phyloP scores from a whole-genome alignment of 1,140 invertebrate species.

The Oscheius sp. region DNA sequence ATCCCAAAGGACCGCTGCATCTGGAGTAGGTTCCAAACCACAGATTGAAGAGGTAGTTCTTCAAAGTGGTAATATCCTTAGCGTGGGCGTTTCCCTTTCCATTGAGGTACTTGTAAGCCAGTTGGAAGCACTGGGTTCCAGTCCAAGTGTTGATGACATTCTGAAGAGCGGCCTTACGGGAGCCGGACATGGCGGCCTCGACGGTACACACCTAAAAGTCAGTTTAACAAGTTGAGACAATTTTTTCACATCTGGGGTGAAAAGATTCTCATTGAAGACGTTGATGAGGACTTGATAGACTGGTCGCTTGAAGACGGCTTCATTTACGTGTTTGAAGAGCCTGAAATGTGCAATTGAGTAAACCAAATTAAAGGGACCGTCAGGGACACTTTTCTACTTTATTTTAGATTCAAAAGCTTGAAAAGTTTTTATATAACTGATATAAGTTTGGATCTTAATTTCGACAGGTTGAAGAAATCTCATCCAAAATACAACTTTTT shows the following conservation, averaged over 20 bases:
- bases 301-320: conserved; percentile 44
- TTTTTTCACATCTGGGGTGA: conserved; percentile 43
- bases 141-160: conserved; percentile 34
- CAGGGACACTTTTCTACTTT: no score
- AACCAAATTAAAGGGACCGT: not conserved
- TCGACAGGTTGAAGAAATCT: no score
- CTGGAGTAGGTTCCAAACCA: conserved; percentile 56
- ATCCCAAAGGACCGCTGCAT: conserved; percentile 47
- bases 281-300: conserved; percentile 44
- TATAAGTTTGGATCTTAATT: no score
- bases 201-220: conserved; percentile 30
- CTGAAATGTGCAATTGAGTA: conserved; percentile 1
- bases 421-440: no score
- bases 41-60: conserved; percentile 46
- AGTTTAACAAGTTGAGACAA: no score
- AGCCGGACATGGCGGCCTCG: conserved; percentile 36
- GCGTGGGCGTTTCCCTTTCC: conserved; percentile 39
- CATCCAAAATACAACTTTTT: no score
- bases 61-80: conserved; percentile 22
- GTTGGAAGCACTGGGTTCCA: conserved; percentile 24
- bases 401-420: no score
- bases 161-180: conserved; percentile 30
- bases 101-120: conserved; percentile 33
- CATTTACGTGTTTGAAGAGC: conserved; percentile 46
- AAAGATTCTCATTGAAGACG: conserved; percentile 44